Conservation (phyloP, 1,140 invertebrate genomes). For the Melipona quadrifasciata region DNA sequence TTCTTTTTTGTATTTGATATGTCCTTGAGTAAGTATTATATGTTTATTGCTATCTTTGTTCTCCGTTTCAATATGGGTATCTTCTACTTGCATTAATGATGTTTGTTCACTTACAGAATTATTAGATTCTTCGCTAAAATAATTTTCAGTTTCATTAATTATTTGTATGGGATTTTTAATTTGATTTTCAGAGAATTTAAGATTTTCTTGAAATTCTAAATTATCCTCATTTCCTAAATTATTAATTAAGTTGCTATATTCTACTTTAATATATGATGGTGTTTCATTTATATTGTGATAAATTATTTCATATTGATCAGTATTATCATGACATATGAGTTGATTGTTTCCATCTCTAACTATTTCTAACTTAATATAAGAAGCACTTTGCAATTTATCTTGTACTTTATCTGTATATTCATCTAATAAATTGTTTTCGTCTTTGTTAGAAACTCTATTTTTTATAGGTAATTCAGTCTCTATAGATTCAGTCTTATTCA, state of each 20-base stretch:
- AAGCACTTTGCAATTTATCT: conserved; percentile 37
- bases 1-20: conserved; percentile 39
- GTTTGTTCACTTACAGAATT: conserved; percentile 17
- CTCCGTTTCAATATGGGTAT: conserved; percentile 22
- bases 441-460: conserved; percentile 34
- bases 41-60: conserved; percentile 38
- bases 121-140: conserved; percentile 11
- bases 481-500: conserved; percentile 64
- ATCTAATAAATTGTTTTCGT: conserved; percentile 20
- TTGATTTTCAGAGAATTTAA: conserved; percentile 36
- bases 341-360: conserved; percentile 31
- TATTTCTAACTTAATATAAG: conserved; percentile 50
- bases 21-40: conserved; percentile 36
- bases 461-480: conserved; percentile 67
- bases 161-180: conserved; percentile 20
- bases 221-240: conserved; percentile 29
- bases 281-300: conserved; percentile 34
- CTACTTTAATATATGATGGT: conserved; percentile 35
- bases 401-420: conserved; percentile 37
- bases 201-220: conserved; percentile 15
- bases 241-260: conserved; percentile 52
- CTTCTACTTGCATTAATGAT: conserved; percentile 37
- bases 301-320: conserved; percentile 45
- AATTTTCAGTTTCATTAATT: conserved; percentile 32
- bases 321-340: conserved; percentile 40